These are phyloP conservation scores for Pantherophis guttatus DNA, from an alignment of 2,113 vertebrate genomes.

Conservation along the genomic window DNA sequence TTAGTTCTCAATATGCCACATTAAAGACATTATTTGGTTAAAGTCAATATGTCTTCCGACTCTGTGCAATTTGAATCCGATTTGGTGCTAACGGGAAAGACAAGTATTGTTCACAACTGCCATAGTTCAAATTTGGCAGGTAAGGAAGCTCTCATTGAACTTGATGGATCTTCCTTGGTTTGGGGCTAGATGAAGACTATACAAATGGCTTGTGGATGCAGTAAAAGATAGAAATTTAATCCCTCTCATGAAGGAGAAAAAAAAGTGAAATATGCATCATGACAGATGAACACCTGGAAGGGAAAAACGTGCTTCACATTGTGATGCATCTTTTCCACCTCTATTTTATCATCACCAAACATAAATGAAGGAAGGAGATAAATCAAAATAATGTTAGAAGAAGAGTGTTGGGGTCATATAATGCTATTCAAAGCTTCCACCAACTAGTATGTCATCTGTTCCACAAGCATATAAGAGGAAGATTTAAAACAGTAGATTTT, in stretches of 20 bases:
- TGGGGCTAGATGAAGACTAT: conserved; percentile 32
- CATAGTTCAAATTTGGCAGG: neutral
- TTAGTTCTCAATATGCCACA: neutral
- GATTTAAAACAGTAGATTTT: neutral
- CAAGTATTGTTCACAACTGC: neutral
- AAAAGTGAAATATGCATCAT: conserved; percentile 42
- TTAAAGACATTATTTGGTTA: neutral
- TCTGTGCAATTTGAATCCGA: no score
- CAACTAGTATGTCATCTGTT: neutral
- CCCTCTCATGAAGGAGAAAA: conserved; percentile 32
- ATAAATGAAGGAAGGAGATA: neutral
- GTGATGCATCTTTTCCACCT: conserved; percentile 18
- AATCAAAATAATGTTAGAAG: conserved; percentile 29
- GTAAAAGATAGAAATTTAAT: conserved; percentile 43
- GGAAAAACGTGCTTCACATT: conserved; percentile 48
- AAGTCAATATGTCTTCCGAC: neutral
- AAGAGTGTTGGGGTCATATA: conserved; percentile 8
- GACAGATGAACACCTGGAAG: conserved; percentile 55
- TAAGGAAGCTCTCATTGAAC: neutral
- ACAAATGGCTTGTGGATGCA: conserved; percentile 27
- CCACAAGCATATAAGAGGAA: neutral
- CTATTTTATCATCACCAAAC: conserved; percentile 25
- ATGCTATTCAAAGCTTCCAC: neutral
- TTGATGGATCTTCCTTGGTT: conserved; percentile 37
- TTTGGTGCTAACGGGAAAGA: neutral